Evolutionary conservation across 2,888 invertebrate genomes (phyloP), one percentile per base, ranked within the genome.

Genomic region (Xylophagus ater): DNA sequence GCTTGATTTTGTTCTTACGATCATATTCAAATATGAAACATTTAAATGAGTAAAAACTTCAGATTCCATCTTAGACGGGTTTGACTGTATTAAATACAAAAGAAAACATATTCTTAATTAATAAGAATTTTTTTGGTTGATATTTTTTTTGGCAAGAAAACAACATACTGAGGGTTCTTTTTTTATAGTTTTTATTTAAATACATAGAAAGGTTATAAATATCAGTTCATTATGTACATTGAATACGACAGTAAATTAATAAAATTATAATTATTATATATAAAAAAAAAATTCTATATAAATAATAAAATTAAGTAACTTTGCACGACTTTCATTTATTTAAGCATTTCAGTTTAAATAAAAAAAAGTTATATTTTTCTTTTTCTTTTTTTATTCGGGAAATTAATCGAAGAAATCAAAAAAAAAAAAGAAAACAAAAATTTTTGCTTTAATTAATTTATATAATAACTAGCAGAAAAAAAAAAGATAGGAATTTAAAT

Each of bases 231-330:
- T n/a, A 39, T 39, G 31, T 39, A 39, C 33, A 39, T 39, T 39
- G 41, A 41, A 43, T 41, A 43, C 40, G 41, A 43, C 39, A 32
- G 15, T 17, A 29, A 40, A 31, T 24, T 19, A 37, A 29, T 36
- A 28, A 37, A 23, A 23, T 23, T 37, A 26, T 30, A 37, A 37
- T 37, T 31, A 26, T 26, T 18, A 37, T 29, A 20, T 24, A 37
- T 37, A 37, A 24, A 31, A 37, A 37, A 30, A 23, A 23, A 23
- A 23, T 23, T 8, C 9, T 23, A 8, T 23, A 23, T 23, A 23
- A 23, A 23, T 23, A 23, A 35, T 29, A 43, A 43, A 46, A 43
- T 46, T 46, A 46, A 46, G 45, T 46, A 46, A 46, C 45, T 29
- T 41, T 43, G 45, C 45, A 37, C 43, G 35, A 19, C 21, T 39